These are phyloP conservation scores for Tillus elongatus DNA, from an alignment of 2,888 invertebrate genomes.

Conservation along the genomic window DNA sequence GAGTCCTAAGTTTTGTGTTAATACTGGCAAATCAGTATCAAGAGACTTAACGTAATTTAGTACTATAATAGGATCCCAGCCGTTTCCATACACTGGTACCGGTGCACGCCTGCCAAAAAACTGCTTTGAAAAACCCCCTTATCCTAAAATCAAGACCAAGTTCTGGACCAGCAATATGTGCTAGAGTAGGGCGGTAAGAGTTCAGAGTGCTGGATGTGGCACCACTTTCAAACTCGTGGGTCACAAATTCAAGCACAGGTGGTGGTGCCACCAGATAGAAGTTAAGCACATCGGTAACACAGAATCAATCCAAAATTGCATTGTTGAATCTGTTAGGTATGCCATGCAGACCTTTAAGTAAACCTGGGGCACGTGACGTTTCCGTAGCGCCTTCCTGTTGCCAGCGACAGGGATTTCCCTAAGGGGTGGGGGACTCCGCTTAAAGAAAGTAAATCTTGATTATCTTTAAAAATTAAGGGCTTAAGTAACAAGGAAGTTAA, in stretches of 20 bases:
- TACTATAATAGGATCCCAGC: conserved; percentile 2
- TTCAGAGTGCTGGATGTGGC: neutral
- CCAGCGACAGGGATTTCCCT: too few species aligned
- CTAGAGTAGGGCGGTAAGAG: neutral
- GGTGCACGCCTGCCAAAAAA: neutral
- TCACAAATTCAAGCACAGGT: neutral
- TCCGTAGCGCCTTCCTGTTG: too few species aligned
- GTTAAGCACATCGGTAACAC: neutral
- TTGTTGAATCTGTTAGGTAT: neutral
- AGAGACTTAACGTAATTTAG: too few species aligned
- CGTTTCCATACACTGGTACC: neutral
- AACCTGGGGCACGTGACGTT: too few species aligned
- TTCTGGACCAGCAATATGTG: neutral
- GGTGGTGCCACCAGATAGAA: neutral
- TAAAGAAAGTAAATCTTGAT: neutral
- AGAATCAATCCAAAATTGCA: neutral
- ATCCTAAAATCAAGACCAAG: neutral
- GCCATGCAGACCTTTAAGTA: too few species aligned
- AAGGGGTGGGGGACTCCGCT: neutral
- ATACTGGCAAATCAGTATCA: neutral
- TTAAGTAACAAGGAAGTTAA: conserved; percentile 13
- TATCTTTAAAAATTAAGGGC: neutral
- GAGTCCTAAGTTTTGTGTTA: neutral
- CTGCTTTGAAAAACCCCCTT: neutral
- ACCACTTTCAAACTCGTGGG: neutral